Percentiles rank a stretch among this genome's conserved stretches.
phyloP scores from a whole-genome alignment of 1,140 invertebrate species.

The Ephestia elutella region DNA sequence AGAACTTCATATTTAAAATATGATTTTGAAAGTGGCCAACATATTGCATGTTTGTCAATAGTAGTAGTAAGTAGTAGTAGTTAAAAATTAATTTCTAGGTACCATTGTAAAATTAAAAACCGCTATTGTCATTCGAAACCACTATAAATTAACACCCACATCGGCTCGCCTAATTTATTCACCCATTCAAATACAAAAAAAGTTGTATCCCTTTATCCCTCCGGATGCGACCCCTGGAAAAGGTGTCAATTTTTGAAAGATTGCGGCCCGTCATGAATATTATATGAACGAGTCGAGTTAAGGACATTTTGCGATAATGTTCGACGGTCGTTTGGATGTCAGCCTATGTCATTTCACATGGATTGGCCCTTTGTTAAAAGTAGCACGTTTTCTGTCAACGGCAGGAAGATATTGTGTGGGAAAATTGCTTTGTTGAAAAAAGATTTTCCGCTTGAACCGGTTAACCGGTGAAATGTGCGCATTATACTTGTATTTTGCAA shows the following conservation, averaged over 20 bases:
- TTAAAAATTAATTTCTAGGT: too few species aligned
- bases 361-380: constrained; percentile 73
- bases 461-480: background rate
- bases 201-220: constrained; percentile 51
- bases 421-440: constrained; percentile 44
- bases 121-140: constrained; percentile 13
- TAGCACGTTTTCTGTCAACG: constrained; percentile 68
- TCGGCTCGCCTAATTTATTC: constrained; percentile 63
- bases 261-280: constrained; percentile 71
- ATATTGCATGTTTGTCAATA: too few species aligned
- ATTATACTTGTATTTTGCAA: too few species aligned
- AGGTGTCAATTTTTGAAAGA: constrained; percentile 74
- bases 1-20: too few species aligned
- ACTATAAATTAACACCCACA: constrained; percentile 40
- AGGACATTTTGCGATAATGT: constrained; percentile 72
- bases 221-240: constrained; percentile 43
- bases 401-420: constrained; percentile 49
- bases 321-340: constrained; percentile 65
- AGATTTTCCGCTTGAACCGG: background rate
- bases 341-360: constrained; percentile 72
- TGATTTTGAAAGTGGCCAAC: too few species aligned
- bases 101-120: background rate
- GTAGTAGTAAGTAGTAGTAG: too few species aligned
- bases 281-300: constrained; percentile 72
- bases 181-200: constrained; percentile 63